Percentiles rank a stretch among this genome's conserved stretches.
These are phyloP conservation scores for Halichondria panicea DNA, from an alignment of 37 sponge, comb jelly and placozoan genomes.

Conservation along the genomic window DNA sequence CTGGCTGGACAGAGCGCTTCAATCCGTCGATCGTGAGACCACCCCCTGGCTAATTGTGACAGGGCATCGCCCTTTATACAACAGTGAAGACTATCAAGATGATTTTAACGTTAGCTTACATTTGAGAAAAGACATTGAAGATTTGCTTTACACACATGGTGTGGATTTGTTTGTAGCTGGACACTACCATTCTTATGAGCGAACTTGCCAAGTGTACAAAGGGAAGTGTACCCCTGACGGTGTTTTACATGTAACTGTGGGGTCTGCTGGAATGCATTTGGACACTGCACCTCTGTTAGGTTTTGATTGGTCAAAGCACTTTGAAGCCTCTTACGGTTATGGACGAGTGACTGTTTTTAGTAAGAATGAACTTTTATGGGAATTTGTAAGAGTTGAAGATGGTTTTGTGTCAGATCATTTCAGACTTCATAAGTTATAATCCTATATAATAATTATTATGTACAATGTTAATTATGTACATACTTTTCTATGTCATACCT, in stretches of 20 bases:
- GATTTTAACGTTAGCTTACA: slow-evolving; percentile 36
- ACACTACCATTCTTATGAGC: slow-evolving; percentile 73
- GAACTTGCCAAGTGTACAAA: slow-evolving; percentile 53
- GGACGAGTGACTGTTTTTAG: slow-evolving; percentile 30
- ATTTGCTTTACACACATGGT: slow-evolving; percentile 49
- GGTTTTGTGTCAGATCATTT: slow-evolving; percentile 17
- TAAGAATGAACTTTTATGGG: slow-evolving; percentile 26
- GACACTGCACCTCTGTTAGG: slow-evolving; percentile 13
- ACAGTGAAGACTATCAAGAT: slow-evolving; percentile 23
- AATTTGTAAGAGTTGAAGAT: slow-evolving; percentile 35
- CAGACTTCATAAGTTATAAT: slow-evolving; percentile 9
- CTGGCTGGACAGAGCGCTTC: slow-evolving; percentile 73
- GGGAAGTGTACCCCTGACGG: slow-evolving; percentile 32
- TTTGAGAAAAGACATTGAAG: slow-evolving; percentile 52
- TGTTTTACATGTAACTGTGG: slow-evolving; percentile 60
- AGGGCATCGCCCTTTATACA: slow-evolving; percentile 74
- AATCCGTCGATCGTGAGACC: slow-evolving; percentile 46
- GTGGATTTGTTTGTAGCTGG: slow-evolving; percentile 67
- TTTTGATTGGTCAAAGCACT: slow-evolving; percentile 40
- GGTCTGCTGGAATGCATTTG: slow-evolving; percentile 46
- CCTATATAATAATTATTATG: too few relatives aligned
- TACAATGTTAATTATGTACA: neutral
- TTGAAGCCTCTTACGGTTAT: slow-evolving; percentile 22
- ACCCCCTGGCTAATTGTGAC: slow-evolving; percentile 72
- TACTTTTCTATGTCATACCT: too few relatives aligned